phyloP scores from a whole-genome alignment of 2,797 vertebrate species.

The Chiroxiphia lanceolata region DNA sequence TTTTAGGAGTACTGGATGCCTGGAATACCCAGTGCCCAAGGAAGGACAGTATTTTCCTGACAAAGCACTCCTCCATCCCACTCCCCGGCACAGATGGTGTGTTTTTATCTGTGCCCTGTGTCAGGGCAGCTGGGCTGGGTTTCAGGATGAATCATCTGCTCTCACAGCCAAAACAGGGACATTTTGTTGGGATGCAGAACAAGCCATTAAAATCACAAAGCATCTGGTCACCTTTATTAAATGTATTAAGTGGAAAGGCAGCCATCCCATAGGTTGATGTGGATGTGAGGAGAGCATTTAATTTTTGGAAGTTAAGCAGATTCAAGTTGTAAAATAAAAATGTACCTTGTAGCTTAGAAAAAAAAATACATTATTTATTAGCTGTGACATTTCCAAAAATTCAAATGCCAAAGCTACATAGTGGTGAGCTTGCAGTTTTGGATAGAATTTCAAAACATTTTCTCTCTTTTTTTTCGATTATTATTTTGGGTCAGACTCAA shows the following conservation, averaged over 20 bases:
- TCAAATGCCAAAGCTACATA: constrained; percentile 23
- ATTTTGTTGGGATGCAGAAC: constrained; percentile 64
- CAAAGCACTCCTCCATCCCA: constrained; percentile 28
- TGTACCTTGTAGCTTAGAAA: background rate
- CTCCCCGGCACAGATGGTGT: constrained; percentile 62
- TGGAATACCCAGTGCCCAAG: constrained; percentile 33
- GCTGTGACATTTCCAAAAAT: constrained; percentile 39
- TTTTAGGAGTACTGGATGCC: background rate
- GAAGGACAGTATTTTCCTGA: constrained; percentile 13
- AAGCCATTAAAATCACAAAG: constrained; percentile 63
- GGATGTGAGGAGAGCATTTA: background rate
- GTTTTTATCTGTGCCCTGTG: constrained; percentile 36
- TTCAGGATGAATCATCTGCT: constrained; percentile 62
- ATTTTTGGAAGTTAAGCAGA: background rate
- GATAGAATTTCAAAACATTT: background rate
- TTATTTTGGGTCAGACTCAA: background rate
- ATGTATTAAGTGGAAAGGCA: constrained; percentile 45
- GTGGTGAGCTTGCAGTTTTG: constrained; percentile 43
- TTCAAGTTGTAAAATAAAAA: constrained; percentile 22
- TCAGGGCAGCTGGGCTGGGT: constrained; percentile 59
- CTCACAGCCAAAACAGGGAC: constrained; percentile 53
- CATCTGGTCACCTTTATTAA: constrained; percentile 70
- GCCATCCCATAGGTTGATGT: background rate
- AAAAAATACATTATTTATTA: constrained; percentile 46
- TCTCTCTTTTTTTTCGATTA: background rate